phyloP scores from a whole-genome alignment of 2,797 vertebrate species.

The Cichlasoma orientale region DNA sequence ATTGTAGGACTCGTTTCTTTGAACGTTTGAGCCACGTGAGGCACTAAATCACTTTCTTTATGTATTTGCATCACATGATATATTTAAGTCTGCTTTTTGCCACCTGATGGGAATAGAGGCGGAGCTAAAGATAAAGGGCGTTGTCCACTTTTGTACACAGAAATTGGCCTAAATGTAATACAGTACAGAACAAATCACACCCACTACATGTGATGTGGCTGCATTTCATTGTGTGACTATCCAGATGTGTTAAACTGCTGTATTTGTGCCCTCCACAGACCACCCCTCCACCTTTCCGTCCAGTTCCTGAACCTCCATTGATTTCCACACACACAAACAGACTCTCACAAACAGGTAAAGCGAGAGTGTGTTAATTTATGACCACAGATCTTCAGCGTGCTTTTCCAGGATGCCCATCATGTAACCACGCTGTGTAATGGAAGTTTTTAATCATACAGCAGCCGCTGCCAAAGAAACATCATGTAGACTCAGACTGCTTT shows the following conservation, averaged over 20 bases:
- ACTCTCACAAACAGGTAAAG: conserved; percentile 44
- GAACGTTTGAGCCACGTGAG: background rate
- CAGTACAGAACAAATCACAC: background rate
- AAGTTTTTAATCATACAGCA: conserved; percentile 32
- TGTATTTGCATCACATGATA: background rate
- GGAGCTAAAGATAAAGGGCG: too few relatives aligned
- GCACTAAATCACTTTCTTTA: background rate
- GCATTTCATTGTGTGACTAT: background rate
- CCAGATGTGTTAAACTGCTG: background rate
- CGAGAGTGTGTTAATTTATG: background rate
- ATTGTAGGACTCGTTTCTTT: background rate
- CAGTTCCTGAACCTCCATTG: conserved; percentile 67
- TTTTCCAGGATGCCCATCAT: background rate
- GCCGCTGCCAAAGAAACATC: conserved; percentile 26
- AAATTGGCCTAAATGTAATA: background rate
- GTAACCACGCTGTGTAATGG: conserved; percentile 11
- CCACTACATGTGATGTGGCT: background rate
- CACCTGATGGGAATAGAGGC: background rate
- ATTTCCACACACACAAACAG: conserved; percentile 26
- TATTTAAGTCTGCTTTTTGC: background rate
- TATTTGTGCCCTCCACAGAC: conserved; percentile 41
- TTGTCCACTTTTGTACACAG: background rate
- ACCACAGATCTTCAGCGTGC: background rate
- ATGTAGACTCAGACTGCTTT: background rate
- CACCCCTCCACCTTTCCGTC: conserved; percentile 46